These are phyloP conservation scores for Lepus townsendii DNA, from an alignment of 2,797 vertebrate species.

Conservation along the genomic window DNA sequence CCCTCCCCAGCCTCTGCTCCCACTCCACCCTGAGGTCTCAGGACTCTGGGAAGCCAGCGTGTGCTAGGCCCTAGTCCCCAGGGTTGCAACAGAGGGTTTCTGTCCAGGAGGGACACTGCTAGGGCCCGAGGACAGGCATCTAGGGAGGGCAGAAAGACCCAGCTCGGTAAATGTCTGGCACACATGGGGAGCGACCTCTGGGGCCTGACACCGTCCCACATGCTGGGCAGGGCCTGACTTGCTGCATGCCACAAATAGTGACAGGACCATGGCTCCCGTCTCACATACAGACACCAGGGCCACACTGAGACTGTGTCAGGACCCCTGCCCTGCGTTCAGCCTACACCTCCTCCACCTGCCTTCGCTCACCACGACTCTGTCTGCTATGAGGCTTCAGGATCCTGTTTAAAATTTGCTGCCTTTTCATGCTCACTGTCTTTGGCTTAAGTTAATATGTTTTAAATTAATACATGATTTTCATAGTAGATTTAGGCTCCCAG, in stretches of 20 bases:
- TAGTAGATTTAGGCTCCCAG: neutral
- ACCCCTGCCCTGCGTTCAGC: neutral
- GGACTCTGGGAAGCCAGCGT: neutral
- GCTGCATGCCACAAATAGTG: too few relatives aligned
- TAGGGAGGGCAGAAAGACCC: too few relatives aligned
- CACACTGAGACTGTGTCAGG: neutral
- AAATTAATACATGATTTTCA: neutral
- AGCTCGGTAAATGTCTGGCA: neutral
- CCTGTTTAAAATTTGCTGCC: neutral
- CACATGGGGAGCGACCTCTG: too few relatives aligned
- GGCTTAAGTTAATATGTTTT: neutral
- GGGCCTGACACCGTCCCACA: neutral
- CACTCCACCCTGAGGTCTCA: neutral
- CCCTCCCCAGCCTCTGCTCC: neutral
- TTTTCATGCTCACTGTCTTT: neutral
- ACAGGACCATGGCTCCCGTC: too few relatives aligned
- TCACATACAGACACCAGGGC: too few relatives aligned
- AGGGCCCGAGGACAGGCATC: neutral
- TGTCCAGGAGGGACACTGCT: neutral
- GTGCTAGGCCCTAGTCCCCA: fast-evolving
- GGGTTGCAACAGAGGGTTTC: neutral
- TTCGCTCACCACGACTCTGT: neutral
- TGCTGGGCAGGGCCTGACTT: fast-evolving
- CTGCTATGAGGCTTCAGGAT: neutral
- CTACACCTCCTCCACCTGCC: too few relatives aligned